Evolutionary conservation across 2,888 invertebrate species (phyloP).

Genomic region (Pristionchus japonicus): DNA sequence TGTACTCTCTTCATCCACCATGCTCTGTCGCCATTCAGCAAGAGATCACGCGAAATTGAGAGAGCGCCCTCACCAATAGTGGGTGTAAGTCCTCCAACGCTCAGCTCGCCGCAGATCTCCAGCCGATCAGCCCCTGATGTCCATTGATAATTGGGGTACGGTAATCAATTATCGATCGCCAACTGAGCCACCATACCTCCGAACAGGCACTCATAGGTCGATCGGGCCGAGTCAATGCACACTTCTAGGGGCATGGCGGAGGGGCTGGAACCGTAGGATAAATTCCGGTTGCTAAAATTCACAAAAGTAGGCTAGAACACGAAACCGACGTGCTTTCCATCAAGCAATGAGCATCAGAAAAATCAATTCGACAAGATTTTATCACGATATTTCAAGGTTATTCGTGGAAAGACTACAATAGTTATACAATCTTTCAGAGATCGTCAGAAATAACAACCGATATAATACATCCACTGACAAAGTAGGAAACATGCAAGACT

Average conservation of each 20-base stretch:
- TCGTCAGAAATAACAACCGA: neutral
- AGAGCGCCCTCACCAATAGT: neutral
- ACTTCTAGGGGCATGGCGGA: constrained; percentile 36
- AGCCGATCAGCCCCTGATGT: constrained; percentile 34
- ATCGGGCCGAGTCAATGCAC: constrained; percentile 6
- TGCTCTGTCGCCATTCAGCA: neutral
- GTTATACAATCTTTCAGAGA: neutral
- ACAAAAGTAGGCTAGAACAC: neutral
- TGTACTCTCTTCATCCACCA: neutral
- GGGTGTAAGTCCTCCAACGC: constrained; percentile 46
- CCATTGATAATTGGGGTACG: neutral
- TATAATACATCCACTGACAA: neutral
- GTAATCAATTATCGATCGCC: neutral
- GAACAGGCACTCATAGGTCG: constrained; percentile 25
- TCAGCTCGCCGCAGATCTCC: constrained; percentile 44
- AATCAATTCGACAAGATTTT: neutral
- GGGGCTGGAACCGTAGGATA: neutral
- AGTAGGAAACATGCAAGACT: neutral
- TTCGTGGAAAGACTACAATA: neutral
- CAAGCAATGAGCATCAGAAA: neutral
- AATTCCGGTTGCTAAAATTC: no score
- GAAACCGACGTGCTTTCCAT: neutral
- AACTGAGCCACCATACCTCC: constrained; percentile 14
- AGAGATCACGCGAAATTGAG: neutral
- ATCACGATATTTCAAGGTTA: neutral